These are phyloP conservation scores for Miichthys miiuy DNA, from an alignment of 2,797 vertebrate species.

Conservation along the genomic window DNA sequence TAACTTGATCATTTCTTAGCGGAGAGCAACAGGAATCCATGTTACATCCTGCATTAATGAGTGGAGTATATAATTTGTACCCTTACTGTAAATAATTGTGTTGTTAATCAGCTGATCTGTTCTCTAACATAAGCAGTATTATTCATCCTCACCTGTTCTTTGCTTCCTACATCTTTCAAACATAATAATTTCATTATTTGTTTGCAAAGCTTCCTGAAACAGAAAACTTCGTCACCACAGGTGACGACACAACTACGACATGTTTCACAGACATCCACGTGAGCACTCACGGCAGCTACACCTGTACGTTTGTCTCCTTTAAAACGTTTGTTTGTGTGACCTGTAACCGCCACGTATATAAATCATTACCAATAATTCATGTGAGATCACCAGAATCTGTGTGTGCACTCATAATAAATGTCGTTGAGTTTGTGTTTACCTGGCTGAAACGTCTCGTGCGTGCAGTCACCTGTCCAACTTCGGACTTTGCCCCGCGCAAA, in stretches of 20 bases:
- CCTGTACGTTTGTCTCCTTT: not conserved
- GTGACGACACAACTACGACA: too few relatives aligned
- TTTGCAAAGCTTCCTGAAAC: not conserved
- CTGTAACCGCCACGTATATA: not conserved
- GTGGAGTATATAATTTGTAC: too few relatives aligned
- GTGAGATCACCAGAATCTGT: not conserved
- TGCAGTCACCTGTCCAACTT: not conserved
- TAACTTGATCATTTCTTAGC: too few relatives aligned
- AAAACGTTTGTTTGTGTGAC: not conserved
- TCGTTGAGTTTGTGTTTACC: constrained; percentile 20
- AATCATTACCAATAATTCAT: not conserved
- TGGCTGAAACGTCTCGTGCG: not conserved
- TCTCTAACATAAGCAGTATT: too few relatives aligned
- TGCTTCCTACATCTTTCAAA: not conserved
- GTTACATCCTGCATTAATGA: too few relatives aligned
- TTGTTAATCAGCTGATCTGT: not conserved
- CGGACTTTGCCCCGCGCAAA: constrained; percentile 34
- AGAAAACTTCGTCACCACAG: not conserved
- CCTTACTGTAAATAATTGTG: not conserved
- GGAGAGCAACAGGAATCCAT: too few relatives aligned
- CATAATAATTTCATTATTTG: not conserved
- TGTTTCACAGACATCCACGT: not conserved
- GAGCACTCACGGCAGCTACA: too few relatives aligned
- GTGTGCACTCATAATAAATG: too few relatives aligned
- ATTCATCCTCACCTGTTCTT: too few relatives aligned